These are phyloP conservation scores for Polymixis lichenea DNA, from an alignment of 2,888 invertebrate species.

Conservation along the genomic window DNA sequence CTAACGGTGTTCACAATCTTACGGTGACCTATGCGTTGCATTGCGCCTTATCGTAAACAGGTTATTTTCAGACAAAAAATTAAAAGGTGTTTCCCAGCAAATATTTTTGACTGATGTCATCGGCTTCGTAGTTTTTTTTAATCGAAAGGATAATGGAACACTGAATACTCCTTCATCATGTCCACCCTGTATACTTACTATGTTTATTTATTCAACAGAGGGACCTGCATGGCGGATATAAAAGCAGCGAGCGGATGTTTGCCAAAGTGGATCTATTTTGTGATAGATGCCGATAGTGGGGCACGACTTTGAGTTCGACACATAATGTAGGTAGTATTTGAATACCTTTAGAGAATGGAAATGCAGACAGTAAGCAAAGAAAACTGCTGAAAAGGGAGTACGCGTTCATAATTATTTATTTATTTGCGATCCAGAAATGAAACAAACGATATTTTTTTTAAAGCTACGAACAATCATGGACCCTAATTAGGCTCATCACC, in stretches of 20 bases:
- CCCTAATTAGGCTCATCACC: too few species aligned
- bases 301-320: not conserved
- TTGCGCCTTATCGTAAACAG: not conserved
- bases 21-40: too few species aligned
- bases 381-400: not conserved
- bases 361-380: too few species aligned
- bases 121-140: not conserved
- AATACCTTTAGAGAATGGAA: not conserved
- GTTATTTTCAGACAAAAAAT: not conserved
- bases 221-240: constrained; percentile 20
- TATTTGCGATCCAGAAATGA: too few species aligned
- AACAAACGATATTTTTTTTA: too few species aligned
- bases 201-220: constrained; percentile 44
- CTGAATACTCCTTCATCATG: not conserved
- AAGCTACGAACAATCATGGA: too few species aligned
- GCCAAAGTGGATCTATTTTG: constrained; percentile 28
- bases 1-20: too few species aligned
- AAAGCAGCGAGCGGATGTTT: constrained; percentile 27
- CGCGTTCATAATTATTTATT: too few species aligned
- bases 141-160: not conserved
- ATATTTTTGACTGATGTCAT: not conserved
- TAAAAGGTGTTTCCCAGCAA: not conserved
- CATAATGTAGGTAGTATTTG: not conserved
- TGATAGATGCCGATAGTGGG: constrained; percentile 39
- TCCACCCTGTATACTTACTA: not conserved